Percentiles rank a stretch among this genome's conserved stretches.
Conservation (phyloP, 2,797 vertebrate species). For the Pseudomugil gertrudae region DNA sequence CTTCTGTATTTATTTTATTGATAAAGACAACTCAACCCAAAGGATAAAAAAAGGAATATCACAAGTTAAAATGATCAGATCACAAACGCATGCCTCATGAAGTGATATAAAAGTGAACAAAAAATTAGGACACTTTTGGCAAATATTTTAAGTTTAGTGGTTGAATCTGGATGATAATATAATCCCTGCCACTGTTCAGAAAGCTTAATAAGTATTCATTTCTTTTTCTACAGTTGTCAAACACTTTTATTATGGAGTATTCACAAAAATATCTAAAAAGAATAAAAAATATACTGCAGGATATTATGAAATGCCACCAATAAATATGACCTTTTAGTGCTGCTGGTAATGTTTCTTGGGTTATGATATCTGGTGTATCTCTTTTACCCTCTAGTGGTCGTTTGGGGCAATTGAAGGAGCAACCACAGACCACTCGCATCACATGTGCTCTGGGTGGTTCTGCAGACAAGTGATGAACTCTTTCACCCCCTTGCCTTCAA, state of each 20-base stretch:
- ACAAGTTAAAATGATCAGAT: background rate
- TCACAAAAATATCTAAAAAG: background rate
- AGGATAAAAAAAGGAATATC: background rate
- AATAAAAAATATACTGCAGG: conserved; percentile 2
- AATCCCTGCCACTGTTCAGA: background rate
- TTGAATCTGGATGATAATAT: background rate
- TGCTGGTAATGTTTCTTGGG: background rate
- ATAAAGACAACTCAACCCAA: conserved; percentile 6
- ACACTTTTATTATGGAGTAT: background rate
- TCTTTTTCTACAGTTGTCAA: background rate
- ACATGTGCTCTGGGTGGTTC: conserved; percentile 87
- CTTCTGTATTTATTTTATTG: conserved; percentile 44
- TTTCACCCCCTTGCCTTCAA: conserved; percentile 81
- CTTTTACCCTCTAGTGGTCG: conserved; percentile 51
- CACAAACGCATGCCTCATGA: conserved; percentile 16
- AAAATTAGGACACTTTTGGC: conserved; percentile 1
- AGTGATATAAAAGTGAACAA: conserved; percentile 25
- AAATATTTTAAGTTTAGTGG: conserved; percentile 8
- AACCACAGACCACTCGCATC: conserved; percentile 5
- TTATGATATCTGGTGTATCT: conserved; percentile 37
- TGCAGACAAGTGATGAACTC: conserved; percentile 89
- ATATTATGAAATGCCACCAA: background rate
- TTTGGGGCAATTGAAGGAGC: conserved; percentile 6
- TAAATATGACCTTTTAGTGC: background rate
- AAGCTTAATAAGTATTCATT: background rate